These are phyloP conservation scores for Asteroscopus sphinx DNA, from an alignment of 2,888 invertebrate genomes.

Conservation along the genomic window DNA sequence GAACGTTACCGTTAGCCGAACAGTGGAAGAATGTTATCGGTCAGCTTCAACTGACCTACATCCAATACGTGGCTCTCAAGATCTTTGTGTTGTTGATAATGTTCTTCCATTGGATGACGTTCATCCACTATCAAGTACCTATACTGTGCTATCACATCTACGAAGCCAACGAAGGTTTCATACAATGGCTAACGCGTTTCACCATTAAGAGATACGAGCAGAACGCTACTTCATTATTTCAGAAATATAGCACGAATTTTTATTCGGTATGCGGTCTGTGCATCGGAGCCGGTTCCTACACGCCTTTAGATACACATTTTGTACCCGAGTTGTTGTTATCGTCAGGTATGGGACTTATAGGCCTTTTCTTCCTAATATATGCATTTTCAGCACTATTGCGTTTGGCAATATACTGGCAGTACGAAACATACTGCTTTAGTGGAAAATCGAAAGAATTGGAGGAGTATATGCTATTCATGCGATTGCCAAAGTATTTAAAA, in stretches of 20 bases:
- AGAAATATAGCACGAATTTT: slow-evolving; percentile 71
- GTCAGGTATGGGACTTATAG: slow-evolving; percentile 62
- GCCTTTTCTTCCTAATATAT: slow-evolving; percentile 68
- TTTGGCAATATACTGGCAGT: slow-evolving; percentile 66
- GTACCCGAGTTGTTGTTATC: slow-evolving; percentile 65
- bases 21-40: slow-evolving; percentile 64
- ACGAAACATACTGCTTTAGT: slow-evolving; percentile 65
- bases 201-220: slow-evolving; percentile 34
- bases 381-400: slow-evolving; percentile 66
- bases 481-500: slow-evolving; percentile 66
- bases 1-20: slow-evolving; percentile 53
- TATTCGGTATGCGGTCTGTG: slow-evolving; percentile 67
- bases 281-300: slow-evolving; percentile 70
- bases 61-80: slow-evolving; percentile 53
- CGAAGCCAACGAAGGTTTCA: slow-evolving; percentile 35
- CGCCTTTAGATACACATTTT: slow-evolving; percentile 59
- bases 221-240: slow-evolving; percentile 39
- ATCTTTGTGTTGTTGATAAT: slow-evolving; percentile 57
- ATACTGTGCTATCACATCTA: slow-evolving; percentile 64
- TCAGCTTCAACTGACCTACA: slow-evolving; percentile 68
- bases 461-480: slow-evolving; percentile 68
- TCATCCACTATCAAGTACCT: slow-evolving; percentile 73
- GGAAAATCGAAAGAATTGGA: slow-evolving; percentile 69
- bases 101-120: slow-evolving; percentile 78
- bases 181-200: slow-evolving; percentile 62